Evolutionary conservation across 1,140 invertebrate genomes (phyloP), one percentile per base, ranked within the genome.

Genomic region (Cryptotermes secundus): DNA sequence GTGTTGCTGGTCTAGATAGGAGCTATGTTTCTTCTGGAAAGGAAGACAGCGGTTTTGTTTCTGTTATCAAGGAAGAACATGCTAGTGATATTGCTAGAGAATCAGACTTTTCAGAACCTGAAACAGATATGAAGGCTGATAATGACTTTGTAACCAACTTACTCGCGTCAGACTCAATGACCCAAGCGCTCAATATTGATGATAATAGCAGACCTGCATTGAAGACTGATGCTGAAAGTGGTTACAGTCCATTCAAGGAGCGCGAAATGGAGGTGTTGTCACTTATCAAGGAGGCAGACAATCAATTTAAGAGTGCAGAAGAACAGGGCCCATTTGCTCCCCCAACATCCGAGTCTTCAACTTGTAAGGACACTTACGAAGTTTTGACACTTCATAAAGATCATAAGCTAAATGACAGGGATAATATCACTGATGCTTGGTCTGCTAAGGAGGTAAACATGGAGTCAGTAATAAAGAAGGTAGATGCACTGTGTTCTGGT

Each of bases 381-480:
- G 34, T 22, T 83, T 9, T 83, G 34, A 14, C 72, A n/a, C 4
- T n/a, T 45, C 14, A 53, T 59, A 82, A 82, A 45, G 81, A 82
- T 49, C 49, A 82, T 82, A 45, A 81, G 19, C 16, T 49, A 19
- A 79, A 49, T 80, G 45, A 45, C 53, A 72, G 80, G 19, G 22
- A 38, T 45, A 36, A 83, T 34, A n/a, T 53, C 83, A 45, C 35
- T 14, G 34, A 81, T 59, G 84, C n/a, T 24, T 95, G 94, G 94
- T 94, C 93, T 35, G 93, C 93, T 3, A 95, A 95, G 89, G 94
- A 95, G 86, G 92, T 95, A 2, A 95, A 94, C 86, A 95, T 95
- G 84, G 94, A 95, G 86, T 95, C 94, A 42, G 95, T 96, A 26
- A 95, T 96, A 83, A 95, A 95, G 88, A 95, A 94, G 85, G 93